These are phyloP conservation scores for Tribolium madens DNA, from an alignment of 1,140 invertebrate genomes.

Conservation along the genomic window DNA sequence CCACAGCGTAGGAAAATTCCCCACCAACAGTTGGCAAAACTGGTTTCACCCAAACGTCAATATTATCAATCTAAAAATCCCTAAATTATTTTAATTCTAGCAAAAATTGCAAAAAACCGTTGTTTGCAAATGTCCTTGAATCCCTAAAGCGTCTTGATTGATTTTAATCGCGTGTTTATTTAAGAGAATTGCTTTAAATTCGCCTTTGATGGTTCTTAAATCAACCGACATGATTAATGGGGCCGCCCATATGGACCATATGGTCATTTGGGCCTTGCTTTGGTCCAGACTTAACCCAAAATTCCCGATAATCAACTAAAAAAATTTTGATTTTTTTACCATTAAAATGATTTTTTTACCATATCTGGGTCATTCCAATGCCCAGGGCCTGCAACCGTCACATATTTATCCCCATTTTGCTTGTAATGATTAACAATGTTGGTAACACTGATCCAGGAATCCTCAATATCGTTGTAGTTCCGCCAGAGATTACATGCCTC, in stretches of 20 bases:
- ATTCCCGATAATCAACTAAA: slow-evolving; percentile 86
- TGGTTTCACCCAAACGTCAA: slow-evolving; percentile 67
- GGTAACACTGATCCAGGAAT: slow-evolving; percentile 79
- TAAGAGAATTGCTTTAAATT: slow-evolving; percentile 81
- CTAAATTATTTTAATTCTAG: not conserved
- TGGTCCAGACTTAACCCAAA: slow-evolving; percentile 87
- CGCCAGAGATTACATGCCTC: slow-evolving; percentile 88
- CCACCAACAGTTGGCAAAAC: slow-evolving; percentile 61
- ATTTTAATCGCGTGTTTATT: slow-evolving; percentile 83
- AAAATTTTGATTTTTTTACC: no score
- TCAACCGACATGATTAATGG: slow-evolving; percentile 94
- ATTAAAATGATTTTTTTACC: slow-evolving; percentile 74
- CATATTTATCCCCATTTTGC: slow-evolving; percentile 78
- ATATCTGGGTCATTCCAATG: slow-evolving; percentile 94
- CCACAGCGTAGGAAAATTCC: slow-evolving; percentile 68
- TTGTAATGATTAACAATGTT: slow-evolving; percentile 84
- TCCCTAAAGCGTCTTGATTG: slow-evolving; percentile 84
- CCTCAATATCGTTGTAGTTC: slow-evolving; percentile 87
- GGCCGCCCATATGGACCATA: slow-evolving; percentile 90
- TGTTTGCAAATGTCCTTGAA: slow-evolving; percentile 49
- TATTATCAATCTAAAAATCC: slow-evolving; percentile 62
- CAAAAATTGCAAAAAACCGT: slow-evolving; percentile 18
- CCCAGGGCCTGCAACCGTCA: slow-evolving; percentile 81
- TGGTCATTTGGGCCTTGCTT: slow-evolving; percentile 87
- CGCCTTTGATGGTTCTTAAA: slow-evolving; percentile 76